Base-by-base conservation (phyloP, 2,113 vertebrate genomes). In the Puma concolor region DNA sequence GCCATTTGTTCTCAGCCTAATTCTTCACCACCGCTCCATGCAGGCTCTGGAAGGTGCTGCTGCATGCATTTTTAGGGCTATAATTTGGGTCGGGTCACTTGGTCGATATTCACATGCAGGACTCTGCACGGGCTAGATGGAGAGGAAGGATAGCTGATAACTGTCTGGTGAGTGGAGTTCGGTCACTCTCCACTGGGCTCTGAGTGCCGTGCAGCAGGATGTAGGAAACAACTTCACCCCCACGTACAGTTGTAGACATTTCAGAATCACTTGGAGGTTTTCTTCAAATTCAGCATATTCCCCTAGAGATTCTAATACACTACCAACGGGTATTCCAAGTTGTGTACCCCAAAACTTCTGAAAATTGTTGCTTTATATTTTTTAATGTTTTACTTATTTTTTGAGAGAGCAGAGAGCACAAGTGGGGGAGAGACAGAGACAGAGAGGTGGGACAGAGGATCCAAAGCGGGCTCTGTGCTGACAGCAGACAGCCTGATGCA, bases 161-260 rank as follows among this genome's bases (percentile, higher is more conserved):
- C 4, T 1, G 5, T 33, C 52, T 38, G 44, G 44, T 6, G 38
- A 48, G 5, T 0, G 0, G 29, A 25, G n/a, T 19, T n/a, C 25
- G 23, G 10, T 23, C 50, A 14, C 16, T 93, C 14, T 81, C 27
- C 27, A 1, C 48, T 21, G 41, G 14, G 8, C 21, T 72, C 63
- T 44, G 44, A 86, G 38, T 13, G 3, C 33, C 6, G 13, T 1
- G 72, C 33, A 52, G 16, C 38, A 50, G 17, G 16, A 14, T 31
- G 5, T 5, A n/a, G 41, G 13, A 31, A 60, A 17, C 29, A 88
- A 4, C 17, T 25, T 2, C 25, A 16, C 11, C 31, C 69, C 66
- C 7, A 36, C 1, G 21, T 9, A 64, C 52, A 63, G 21, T 4
- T 21, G 1, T 31, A 41, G 25, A 19, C 9, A 38, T 80, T 90